Base-by-base conservation (phyloP, 2,797 vertebrate genomes). In the Adrianichthys oophorus region DNA sequence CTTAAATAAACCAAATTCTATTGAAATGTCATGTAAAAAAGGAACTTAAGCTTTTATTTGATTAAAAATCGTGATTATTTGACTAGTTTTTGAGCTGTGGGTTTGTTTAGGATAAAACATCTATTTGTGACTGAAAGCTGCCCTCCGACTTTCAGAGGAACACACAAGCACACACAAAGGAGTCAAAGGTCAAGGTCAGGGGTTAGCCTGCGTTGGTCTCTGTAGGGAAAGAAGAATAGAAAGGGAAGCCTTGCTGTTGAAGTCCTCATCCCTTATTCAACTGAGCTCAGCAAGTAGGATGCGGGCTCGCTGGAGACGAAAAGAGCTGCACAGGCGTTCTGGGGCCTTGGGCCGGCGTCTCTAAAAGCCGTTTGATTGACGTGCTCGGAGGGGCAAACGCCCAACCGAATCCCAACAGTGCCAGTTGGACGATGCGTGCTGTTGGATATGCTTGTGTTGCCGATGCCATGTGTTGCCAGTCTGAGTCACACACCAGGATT, bases 111-210 rank as follows among this genome's bases (percentile, higher is more conserved):
- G 29, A 48, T 15, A 32, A n/a, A 24, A 10, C 3, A 18, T 59
- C 52, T 32, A 24, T 47, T 54, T 7, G 18, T 43, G 17, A 8
- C 51, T 62, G 12, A 54, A 68, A 51, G 29, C 4, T 48, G 0
- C 49, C 56, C 37, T 55, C 24, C 8, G 29, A 32, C 29, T 37
- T 15, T 15, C 57, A 19, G 16, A 17, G 15, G 56, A 48, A 41
- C 53, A 61, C 47, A 57, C 48, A 42, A 41, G 41, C 55, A 55
- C 42, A 8, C 65, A 82, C 56, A 77, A 59, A 77, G 62, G 48
- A 67, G 81, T 67, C 70, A 84, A 59, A 80, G 85, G 82, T 82
- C 12, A n/a, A 63, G 68, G 78, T 82, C 67, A 57, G 65, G 70
- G 85, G 81, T 84, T 72, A 63, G 63, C 13, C 56, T 56, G 67